phyloP scores from a whole-genome alignment of 2,888 invertebrate genomes.

The Apodemia zela region DNA sequence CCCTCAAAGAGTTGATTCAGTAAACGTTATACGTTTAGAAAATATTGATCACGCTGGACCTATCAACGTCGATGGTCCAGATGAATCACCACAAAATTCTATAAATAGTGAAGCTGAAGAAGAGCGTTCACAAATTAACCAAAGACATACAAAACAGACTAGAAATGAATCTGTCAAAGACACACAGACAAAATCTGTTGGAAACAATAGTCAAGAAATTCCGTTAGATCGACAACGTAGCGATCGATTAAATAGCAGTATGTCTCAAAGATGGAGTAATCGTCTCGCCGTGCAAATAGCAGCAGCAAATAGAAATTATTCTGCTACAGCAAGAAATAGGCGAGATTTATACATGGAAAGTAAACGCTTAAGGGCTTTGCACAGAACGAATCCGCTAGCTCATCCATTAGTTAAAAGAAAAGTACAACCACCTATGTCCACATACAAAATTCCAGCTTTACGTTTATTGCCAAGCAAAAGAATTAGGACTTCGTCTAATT shows the following conservation, averaged over 20 bases:
- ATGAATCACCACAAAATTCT: conserved; percentile 43
- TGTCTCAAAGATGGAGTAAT: conserved; percentile 58
- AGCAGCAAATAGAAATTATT: conserved; percentile 68
- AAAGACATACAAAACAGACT: neutral
- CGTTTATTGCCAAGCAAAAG: conserved; percentile 50
- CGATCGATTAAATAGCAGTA: conserved; percentile 28
- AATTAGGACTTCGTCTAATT: conserved; percentile 34
- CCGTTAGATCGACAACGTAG: conserved; percentile 24
- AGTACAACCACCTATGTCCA: conserved; percentile 53
- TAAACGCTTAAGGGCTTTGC: conserved; percentile 62
- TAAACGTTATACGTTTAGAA: conserved; percentile 62
- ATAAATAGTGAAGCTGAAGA: conserved; percentile 35
- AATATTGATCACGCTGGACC: conserved; percentile 64
- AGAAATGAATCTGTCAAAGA: neutral
- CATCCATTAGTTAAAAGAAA: conserved; percentile 60
- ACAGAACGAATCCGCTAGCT: conserved; percentile 61
- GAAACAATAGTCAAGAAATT: conserved; percentile 21
- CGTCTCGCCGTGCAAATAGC: conserved; percentile 71
- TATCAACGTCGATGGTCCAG: conserved; percentile 62
- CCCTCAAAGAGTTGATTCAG: conserved; percentile 51
- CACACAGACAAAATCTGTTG: conserved; percentile 25
- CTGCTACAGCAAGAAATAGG: conserved; percentile 59
- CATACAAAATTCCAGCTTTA: conserved; percentile 61
- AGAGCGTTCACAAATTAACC: conserved; percentile 21
- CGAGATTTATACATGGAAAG: conserved; percentile 62